Percentiles rank a stretch among this genome's conserved stretches.
These are phyloP conservation scores for Cariama cristata DNA, from an alignment of 2,113 vertebrate genomes.

Conservation along the genomic window DNA sequence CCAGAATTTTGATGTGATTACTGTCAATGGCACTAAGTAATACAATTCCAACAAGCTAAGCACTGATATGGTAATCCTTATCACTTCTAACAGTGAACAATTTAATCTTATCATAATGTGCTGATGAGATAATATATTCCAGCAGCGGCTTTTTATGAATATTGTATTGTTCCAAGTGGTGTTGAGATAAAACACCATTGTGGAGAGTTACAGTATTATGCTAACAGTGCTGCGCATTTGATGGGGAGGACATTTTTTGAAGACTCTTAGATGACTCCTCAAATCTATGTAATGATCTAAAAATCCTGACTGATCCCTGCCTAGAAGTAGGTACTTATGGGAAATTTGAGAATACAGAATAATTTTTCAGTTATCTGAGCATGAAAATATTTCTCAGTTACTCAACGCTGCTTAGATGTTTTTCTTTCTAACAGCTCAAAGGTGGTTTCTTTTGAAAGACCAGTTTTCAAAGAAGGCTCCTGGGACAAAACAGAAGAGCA, in stretches of 20 bases:
- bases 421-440: background rate
- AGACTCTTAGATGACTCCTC: background rate
- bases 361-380: background rate
- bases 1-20: conserved; percentile 16
- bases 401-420: background rate
- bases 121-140: conserved; percentile 49
- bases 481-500: background rate
- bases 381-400: background rate
- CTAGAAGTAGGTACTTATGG: background rate
- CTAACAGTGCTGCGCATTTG: background rate
- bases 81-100: background rate
- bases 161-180: conserved; percentile 2
- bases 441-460: background rate
- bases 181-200: background rate
- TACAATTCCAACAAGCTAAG: background rate
- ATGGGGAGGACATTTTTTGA: background rate
- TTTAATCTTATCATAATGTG: conserved; percentile 26
- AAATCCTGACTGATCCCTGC: background rate
- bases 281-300: background rate
- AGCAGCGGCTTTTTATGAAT: conserved; percentile 3
- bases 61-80: conserved; percentile 22
- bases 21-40: background rate
- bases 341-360: background rate
- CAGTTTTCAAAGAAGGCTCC: background rate
- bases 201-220: background rate